These are phyloP conservation scores for Conus ventricosus DNA, from an alignment of 1,140 invertebrate species.

Conservation along the genomic window DNA sequence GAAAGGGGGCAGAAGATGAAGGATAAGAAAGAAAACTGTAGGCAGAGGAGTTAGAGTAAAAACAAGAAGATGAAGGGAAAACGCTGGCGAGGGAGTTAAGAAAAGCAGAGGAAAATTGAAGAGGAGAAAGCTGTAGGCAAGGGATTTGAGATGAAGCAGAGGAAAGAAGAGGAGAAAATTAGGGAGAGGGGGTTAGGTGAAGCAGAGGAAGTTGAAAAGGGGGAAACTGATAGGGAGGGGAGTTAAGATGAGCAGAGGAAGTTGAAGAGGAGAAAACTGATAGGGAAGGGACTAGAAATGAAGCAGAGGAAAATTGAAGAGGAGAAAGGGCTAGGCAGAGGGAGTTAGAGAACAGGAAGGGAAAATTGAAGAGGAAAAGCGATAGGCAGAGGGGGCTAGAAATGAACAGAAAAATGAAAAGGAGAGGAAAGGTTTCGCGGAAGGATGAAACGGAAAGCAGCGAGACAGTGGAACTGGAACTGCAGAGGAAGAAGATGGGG, in stretches of 20 bases:
- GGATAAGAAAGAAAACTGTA: slow-evolving; percentile 17
- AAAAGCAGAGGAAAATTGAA: neutral
- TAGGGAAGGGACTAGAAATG: neutral
- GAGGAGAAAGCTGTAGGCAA: too few species aligned
- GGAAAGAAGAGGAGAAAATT: neutral
- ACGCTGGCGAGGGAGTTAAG: neutral
- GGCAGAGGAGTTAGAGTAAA: too few species aligned
- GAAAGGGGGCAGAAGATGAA: neutral
- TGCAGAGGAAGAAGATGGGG: too few species aligned
- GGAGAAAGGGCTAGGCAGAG: too few species aligned
- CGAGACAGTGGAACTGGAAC: too few species aligned
- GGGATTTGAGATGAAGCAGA: neutral
- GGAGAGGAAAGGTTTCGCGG: too few species aligned
- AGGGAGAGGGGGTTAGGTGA: neutral
- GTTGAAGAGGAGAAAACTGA: neutral
- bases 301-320: neutral
- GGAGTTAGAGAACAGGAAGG: too few species aligned
- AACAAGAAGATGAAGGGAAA: neutral
- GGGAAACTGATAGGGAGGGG: neutral
- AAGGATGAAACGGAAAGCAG: too few species aligned
- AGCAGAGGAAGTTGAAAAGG: neutral
- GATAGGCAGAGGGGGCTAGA: neutral
- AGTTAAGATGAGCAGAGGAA: too few species aligned
- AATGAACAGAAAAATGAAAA: too few species aligned
- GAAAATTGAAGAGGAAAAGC: too few species aligned